Evolutionary conservation across 2,888 invertebrate genomes (phyloP).

Genomic region (Apocheima hispidaria): DNA sequence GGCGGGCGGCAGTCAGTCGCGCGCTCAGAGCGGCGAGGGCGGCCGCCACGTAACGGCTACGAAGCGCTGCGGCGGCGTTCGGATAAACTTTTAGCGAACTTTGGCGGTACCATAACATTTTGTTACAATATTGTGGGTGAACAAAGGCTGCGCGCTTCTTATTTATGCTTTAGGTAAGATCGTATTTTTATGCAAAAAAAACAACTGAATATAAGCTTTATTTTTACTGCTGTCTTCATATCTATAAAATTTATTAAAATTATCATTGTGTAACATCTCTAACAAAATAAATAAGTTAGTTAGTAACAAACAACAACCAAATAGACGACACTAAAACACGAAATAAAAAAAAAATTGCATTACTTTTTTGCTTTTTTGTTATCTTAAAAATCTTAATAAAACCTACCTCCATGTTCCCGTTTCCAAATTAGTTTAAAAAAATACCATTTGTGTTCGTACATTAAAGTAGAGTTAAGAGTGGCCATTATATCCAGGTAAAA

Average conservation of each 20-base stretch:
- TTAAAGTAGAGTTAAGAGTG: constrained; percentile 34
- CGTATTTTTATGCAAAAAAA: constrained; percentile 7
- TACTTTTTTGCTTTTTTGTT: too few species aligned
- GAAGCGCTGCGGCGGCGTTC: constrained; percentile 59
- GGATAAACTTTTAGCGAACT: constrained; percentile 62
- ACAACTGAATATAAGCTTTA: background rate
- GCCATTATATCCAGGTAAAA: constrained; percentile 43
- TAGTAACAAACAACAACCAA: too few species aligned
- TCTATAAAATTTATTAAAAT: too few species aligned
- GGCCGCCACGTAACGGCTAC: constrained; percentile 57
- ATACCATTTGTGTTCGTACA: background rate
- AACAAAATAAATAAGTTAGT: too few species aligned
- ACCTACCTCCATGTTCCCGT: background rate
- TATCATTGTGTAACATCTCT: too few species aligned
- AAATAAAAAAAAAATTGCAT: too few species aligned
- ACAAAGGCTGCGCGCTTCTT: constrained; percentile 11
- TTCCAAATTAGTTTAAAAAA: background rate
- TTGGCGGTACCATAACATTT: constrained; percentile 37
- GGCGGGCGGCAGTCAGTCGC: constrained; percentile 58
- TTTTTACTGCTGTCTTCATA: background rate
- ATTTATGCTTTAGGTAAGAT: constrained; percentile 49
- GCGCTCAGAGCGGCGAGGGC: constrained; percentile 70
- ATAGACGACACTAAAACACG: too few species aligned
- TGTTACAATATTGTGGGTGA: constrained; percentile 33
- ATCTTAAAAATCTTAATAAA: background rate